phyloP scores from a whole-genome alignment of 1,140 invertebrate species.

The Odontomachus brunneus region DNA sequence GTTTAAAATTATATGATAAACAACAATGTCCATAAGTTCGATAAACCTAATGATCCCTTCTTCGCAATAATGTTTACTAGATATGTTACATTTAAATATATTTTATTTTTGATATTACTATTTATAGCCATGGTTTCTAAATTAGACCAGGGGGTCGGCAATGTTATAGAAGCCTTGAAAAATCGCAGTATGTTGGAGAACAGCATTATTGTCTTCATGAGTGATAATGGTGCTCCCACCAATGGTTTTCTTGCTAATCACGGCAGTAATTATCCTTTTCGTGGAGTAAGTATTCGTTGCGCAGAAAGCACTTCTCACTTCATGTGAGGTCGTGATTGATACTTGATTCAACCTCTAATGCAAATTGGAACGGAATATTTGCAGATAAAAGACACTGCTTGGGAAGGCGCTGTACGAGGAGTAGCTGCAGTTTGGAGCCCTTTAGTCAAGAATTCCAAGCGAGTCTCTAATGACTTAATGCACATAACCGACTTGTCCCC shows the following conservation, averaged over 20 bases:
- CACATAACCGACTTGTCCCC: conserved; percentile 96
- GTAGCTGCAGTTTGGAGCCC: conserved; percentile 93
- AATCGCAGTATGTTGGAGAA: conserved; percentile 89
- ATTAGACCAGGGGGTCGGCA: conserved; percentile 93
- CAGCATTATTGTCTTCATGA: conserved; percentile 91
- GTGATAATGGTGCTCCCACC: conserved; percentile 93
- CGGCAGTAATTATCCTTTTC: conserved; percentile 95
- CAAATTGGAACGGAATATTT: conserved; percentile 36
- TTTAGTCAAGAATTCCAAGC: conserved; percentile 86
- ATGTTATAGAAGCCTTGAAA: conserved; percentile 90
- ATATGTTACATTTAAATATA: conserved; percentile 4
- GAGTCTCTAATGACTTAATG: conserved; percentile 91
- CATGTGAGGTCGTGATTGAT: too few species aligned
- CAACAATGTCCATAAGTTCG: too few species aligned
- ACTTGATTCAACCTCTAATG: conserved; percentile 7
- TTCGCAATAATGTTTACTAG: too few species aligned
- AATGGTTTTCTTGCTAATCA: conserved; percentile 90
- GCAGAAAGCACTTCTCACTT: background rate
- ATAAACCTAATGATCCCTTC: too few species aligned
- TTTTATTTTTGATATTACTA: background rate
- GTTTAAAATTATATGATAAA: too few species aligned
- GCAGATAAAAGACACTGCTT: conserved; percentile 91
- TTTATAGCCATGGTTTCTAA: conserved; percentile 93
- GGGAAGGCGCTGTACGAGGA: conserved; percentile 94
- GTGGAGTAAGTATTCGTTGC: conserved; percentile 87